A percentile compares a stretch with the other conserved stretches of the same genome.
Conservation (phyloP, 2,797 vertebrate species). For the Austrolebias charrua region DNA sequence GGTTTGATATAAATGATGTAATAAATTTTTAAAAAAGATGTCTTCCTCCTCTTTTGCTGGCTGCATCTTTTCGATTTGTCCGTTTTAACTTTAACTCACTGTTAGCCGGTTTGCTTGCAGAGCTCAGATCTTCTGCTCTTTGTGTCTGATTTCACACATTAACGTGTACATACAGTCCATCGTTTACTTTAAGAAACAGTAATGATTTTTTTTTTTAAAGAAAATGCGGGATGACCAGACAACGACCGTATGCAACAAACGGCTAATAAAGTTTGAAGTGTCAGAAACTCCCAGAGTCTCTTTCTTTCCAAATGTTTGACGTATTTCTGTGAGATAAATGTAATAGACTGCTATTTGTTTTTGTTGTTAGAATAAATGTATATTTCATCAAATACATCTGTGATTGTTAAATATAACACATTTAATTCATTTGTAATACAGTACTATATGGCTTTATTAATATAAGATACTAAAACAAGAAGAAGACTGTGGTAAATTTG, state of each 20-base stretch:
- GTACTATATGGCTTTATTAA: background rate
- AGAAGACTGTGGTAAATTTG: too few relatives aligned
- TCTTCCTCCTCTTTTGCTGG: background rate
- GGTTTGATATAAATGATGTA: background rate
- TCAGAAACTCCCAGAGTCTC: conserved; percentile 23
- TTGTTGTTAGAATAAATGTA: background rate
- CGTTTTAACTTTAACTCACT: conserved; percentile 11
- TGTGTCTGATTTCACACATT: conserved; percentile 39
- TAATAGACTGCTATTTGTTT: too few relatives aligned
- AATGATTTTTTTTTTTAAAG: conserved; percentile 24
- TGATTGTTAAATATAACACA: background rate
- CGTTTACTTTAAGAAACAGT: conserved; percentile 39
- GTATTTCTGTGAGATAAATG: background rate
- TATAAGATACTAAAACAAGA: too few relatives aligned
- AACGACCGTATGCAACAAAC: conserved; percentile 38
- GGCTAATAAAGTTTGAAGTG: conserved; percentile 66
- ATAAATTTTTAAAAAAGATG: conserved; percentile 1
- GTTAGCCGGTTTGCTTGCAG: conserved; percentile 24
- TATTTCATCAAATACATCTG: background rate
- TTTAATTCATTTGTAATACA: background rate
- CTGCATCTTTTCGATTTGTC: conserved; percentile 1
- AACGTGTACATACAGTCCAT: conserved; percentile 40
- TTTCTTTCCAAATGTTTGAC: conserved; percentile 7
- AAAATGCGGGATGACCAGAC: conserved; percentile 10
- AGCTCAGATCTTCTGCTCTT: conserved; percentile 39